Base-by-base conservation (phyloP, 2,888 invertebrate genomes). In the Mimachlamys varia region DNA sequence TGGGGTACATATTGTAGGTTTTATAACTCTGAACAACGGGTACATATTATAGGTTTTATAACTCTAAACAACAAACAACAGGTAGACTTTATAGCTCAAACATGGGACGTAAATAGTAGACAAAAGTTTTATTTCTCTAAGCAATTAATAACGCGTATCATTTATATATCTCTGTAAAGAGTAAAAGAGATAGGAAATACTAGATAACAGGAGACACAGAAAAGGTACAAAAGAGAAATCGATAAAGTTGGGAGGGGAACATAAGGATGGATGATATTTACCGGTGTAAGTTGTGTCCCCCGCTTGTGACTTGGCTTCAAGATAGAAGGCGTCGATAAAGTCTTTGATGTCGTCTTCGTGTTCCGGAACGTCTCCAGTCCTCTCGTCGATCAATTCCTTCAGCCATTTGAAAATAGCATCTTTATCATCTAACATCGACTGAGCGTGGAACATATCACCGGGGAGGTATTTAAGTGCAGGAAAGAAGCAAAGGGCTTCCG, bases 381-480 rank as follows among this genome's bases (percentile, higher is more conserved):
- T 2, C 33, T 87, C 27, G 76, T 76, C 76, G 33, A 76, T 53
- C 15, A 88, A 19, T 15, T 38, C 44, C 12, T 90, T 58, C n/a
- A 19, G 5, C 33, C 50, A 88, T 53, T 53, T 88, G 44, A 33
- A 33, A 0, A 88, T 33, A 17, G 27, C n/a, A 12, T 88, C 19
- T 53, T 49, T 53, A 38, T 88, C 2, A 0, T 88, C 17, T 33
- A 53, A 0, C 27, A 88, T 53, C 15, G 49, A 44, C 50, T 88
- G 33, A 89, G 90, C 62, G 50, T 89, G 89, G 15, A 90, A 62
- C 33, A 88, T 55, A 27, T 92, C 87, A 7, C 90, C 88, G 12
- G 88, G 92, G 7, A 92, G n/a, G n/a, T 62, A 62, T 0, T 50
- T 44, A 17, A 92, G n/a, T 37, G 87, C 87, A 12, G 90, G 90